Conservation (phyloP, 1,140 invertebrate genomes). For the Zaprionus inermis region DNA sequence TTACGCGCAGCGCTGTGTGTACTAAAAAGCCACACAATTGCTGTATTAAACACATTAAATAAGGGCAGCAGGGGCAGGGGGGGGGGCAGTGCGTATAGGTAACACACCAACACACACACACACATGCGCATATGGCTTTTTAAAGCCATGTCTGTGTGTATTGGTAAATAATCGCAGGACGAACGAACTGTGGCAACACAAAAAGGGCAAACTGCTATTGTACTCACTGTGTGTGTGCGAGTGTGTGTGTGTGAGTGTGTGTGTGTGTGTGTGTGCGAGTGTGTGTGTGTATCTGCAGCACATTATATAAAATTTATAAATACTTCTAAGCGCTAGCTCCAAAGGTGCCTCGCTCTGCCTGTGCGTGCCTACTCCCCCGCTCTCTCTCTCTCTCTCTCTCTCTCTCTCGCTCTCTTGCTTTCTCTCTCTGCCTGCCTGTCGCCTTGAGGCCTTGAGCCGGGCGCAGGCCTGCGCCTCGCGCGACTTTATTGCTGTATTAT, state of each 20-base stretch:
- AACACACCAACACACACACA: slow-evolving; percentile 40
- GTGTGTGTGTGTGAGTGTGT: slow-evolving; percentile 34
- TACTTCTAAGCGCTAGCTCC: slow-evolving; percentile 71
- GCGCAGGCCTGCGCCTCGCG: slow-evolving; percentile 36
- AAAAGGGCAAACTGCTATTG: slow-evolving; percentile 73
- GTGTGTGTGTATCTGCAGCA: slow-evolving; percentile 48
- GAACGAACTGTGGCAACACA: slow-evolving; percentile 13
- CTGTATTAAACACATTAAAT: slow-evolving; percentile 67
- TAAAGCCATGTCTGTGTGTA: slow-evolving; percentile 67
- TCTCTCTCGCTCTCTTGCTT: neutral
- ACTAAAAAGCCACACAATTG: slow-evolving; percentile 78
- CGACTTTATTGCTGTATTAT: slow-evolving; percentile 80
- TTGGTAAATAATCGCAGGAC: slow-evolving; percentile 74
- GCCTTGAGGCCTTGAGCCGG: neutral
- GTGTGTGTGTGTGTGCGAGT: slow-evolving; percentile 19
- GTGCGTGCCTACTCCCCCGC: neutral
- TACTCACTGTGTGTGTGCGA: slow-evolving; percentile 52
- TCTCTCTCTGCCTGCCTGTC: neutral
- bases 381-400: neutral
- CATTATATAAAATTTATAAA: slow-evolving; percentile 82
- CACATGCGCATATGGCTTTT: slow-evolving; percentile 47
- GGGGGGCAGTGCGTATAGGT: slow-evolving; percentile 34
- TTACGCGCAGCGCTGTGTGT: slow-evolving; percentile 49
- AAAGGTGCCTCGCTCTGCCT: slow-evolving; percentile 51
- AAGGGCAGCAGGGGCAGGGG: slow-evolving; percentile 1